Evolutionary conservation across 2,113 vertebrate genomes (phyloP), one percentile per base, ranked within the genome.

Genomic region (Brachirus orientalis): DNA sequence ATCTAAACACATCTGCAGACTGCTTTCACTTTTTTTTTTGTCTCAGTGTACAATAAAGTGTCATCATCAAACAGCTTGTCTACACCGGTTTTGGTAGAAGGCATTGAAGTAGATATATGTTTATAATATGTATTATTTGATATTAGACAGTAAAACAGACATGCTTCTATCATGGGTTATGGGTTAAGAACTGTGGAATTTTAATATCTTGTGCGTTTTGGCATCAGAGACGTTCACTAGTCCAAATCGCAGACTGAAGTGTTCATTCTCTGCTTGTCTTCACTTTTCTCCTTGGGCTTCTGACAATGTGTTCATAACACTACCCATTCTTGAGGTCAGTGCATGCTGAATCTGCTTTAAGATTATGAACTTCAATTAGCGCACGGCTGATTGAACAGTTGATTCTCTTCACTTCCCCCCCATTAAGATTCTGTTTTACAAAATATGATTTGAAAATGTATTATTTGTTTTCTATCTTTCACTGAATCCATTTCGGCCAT

Each of bases 351-450:
- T 37, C 36, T 2, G 17, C 44, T 70, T 36, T 38, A 70, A 54
- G 50, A 44, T 51, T 63, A 51, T 64, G 64, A 64, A 69, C 52
- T 33, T 33, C 45, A 54, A 52, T 77, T 56, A 71, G 48, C 69
- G 62, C 83, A 66, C 44, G 40, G 33, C 79, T 63, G 43, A 70
- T 53, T 70, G 50, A 68, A 54, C 52, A 73, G 63, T 85, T 69
- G 40, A 72, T 72, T 47, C 11, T 16, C 40, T 69, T 33, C 61
- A 19, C 45, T 43, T 22, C 45, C 50, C 38, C n/a, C 47, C 65
- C 41, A 78, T 69, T 53, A 75, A 70, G 9, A 33, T 28, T 28
- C 6, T 28, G 5, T 28, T 2, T 28, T 17, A 52, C 28, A 6
- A 28, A 28, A 28, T 28, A 28, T 6, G 6, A 17, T 85, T 36